phyloP scores from a whole-genome alignment of 2,113 vertebrate species.

The Myotis davidii region DNA sequence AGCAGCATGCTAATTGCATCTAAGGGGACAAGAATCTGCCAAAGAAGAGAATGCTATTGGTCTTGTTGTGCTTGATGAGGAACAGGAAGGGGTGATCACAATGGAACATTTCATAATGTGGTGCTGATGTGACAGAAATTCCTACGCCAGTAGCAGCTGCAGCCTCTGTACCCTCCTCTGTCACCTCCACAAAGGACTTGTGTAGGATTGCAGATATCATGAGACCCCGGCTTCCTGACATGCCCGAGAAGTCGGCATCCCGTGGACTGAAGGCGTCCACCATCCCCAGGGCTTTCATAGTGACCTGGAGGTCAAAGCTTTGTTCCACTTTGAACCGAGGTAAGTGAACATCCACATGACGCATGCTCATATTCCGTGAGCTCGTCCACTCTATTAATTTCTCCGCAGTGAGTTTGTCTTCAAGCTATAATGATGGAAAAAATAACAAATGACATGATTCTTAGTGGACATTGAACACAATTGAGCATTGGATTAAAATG shows the following conservation, averaged over 20 bases:
- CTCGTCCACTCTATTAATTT: constrained; percentile 53
- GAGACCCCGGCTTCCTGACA: rapidly evolving
- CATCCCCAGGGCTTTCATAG: constrained; percentile 43
- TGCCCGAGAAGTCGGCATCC: constrained; percentile 63
- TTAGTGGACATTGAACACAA: rapidly evolving
- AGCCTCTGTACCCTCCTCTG: constrained; percentile 60
- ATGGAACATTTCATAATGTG: constrained; percentile 10
- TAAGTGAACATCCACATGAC: rapidly evolving
- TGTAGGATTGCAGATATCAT: background rate
- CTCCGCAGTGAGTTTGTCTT: constrained; percentile 59
- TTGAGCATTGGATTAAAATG: background rate
- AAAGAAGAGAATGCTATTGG: constrained; percentile 82
- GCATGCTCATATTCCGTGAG: rapidly evolving
- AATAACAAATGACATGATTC: background rate
- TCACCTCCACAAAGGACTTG: constrained; percentile 64
- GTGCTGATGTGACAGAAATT: rapidly evolving
- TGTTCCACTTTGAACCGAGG: constrained; percentile 60
- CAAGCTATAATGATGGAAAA: constrained; percentile 25
- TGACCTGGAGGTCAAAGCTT: background rate
- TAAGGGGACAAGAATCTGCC: constrained; percentile 81
- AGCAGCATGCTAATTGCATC: rapidly evolving
- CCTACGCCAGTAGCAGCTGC: rapidly evolving
- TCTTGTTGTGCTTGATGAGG: constrained; percentile 85
- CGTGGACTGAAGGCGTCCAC: background rate
- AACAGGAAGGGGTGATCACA: constrained; percentile 88